These are phyloP conservation scores for Melipona beecheii DNA, from an alignment of 2,888 invertebrate species.

Conservation along the genomic window DNA sequence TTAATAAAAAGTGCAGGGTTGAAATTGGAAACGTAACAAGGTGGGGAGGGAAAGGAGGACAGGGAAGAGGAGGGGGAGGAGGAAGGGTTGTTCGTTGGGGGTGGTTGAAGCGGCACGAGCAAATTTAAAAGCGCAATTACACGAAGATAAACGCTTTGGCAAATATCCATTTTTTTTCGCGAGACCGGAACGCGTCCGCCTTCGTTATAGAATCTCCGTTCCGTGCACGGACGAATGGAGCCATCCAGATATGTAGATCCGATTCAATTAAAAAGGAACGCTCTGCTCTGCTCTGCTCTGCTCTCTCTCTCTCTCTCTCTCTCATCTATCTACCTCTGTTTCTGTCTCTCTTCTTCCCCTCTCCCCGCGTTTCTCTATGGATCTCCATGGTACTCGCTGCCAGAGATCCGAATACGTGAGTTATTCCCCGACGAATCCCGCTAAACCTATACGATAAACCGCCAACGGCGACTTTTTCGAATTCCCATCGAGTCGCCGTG, in stretches of 20 bases:
- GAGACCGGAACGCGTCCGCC: conserved; percentile 29
- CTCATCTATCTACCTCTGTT: not conserved
- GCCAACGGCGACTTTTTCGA: conserved; percentile 58
- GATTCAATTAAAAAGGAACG: conserved; percentile 61
- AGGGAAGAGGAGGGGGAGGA: not conserved
- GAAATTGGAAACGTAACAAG: conserved; percentile 46
- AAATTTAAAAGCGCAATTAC: conserved; percentile 55
- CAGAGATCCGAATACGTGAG: conserved; percentile 57
- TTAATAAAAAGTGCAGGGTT: conserved; percentile 33
- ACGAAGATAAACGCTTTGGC: conserved; percentile 56
- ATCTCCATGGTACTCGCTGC: conserved; percentile 29
- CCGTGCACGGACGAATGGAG: conserved; percentile 48
- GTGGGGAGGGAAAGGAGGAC: too few species aligned
- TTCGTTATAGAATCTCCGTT: conserved; percentile 48
- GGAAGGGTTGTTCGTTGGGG: not conserved
- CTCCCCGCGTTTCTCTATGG: not conserved
- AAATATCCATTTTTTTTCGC: conserved; percentile 50
- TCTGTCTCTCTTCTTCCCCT: not conserved
- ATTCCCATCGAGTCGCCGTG: conserved; percentile 56
- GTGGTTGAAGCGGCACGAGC: conserved; percentile 25
- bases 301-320: not conserved
- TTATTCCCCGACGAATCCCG: conserved; percentile 60
- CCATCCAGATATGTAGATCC: conserved; percentile 57
- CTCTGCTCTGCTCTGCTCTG: not conserved
- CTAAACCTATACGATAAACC: conserved; percentile 61